Conservation (phyloP, 2,797 vertebrate species). For the Tinamus major region DNA sequence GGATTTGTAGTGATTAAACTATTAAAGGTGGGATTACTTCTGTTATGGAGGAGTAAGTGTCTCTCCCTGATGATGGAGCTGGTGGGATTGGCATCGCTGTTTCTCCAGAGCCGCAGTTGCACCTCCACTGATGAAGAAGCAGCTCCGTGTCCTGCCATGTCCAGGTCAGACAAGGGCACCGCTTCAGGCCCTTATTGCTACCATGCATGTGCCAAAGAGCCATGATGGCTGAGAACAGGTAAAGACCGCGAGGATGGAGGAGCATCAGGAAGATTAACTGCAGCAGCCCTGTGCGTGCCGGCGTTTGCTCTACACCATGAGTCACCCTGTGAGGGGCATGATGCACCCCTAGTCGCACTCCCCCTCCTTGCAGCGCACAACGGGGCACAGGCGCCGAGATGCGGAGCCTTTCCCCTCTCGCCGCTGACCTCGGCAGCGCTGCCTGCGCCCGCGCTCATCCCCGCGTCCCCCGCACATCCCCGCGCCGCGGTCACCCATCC, state of each 20-base stretch:
- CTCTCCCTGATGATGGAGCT: background rate
- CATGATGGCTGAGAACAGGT: rapidly evolving
- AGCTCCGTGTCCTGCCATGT: rapidly evolving
- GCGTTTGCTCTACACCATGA: background rate
- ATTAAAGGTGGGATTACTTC: constrained; percentile 8
- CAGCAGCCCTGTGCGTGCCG: rapidly evolving
- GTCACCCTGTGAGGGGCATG: background rate
- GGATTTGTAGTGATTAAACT: background rate
- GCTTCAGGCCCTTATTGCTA: background rate
- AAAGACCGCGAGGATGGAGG: rapidly evolving
- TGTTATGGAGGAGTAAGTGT: background rate
- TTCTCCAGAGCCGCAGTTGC: background rate
- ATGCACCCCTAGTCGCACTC: rapidly evolving
- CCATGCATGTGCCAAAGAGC: rapidly evolving
- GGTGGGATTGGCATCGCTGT: rapidly evolving
- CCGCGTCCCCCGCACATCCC: no score
- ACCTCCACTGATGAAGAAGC: no score
- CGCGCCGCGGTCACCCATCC: background rate
- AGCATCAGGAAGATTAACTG: no score
- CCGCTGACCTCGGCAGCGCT: background rate
- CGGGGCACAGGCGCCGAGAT: rapidly evolving
- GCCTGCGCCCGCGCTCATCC: background rate
- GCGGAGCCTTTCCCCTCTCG: no score
- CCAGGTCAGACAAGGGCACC: background rate
- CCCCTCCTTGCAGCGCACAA: rapidly evolving